These are phyloP conservation scores for Crematogaster levior DNA, from an alignment of 2,888 invertebrate species.

Conservation along the genomic window DNA sequence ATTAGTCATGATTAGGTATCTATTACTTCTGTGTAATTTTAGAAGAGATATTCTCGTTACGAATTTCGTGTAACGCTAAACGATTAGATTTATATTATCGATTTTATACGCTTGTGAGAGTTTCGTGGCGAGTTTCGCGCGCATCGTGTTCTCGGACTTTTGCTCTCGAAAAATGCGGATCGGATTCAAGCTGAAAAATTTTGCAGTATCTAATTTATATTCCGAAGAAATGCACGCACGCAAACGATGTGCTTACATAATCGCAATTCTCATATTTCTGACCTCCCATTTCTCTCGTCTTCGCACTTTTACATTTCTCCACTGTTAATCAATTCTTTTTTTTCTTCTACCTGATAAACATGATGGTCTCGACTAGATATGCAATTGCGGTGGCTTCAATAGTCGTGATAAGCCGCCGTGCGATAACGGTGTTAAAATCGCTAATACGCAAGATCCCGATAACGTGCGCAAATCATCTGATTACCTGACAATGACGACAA, in stretches of 20 bases:
- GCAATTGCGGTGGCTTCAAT: background rate
- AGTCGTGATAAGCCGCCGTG: background rate
- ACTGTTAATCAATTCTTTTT: background rate
- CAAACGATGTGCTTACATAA: background rate
- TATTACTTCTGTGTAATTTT: slow-evolving; percentile 1
- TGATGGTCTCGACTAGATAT: background rate
- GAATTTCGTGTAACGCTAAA: slow-evolving; percentile 8
- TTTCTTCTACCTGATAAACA: background rate
- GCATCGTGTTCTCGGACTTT: background rate
- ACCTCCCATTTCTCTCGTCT: background rate
- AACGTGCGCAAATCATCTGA: background rate
- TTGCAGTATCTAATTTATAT: background rate
- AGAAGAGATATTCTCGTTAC: background rate
- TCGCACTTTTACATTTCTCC: background rate
- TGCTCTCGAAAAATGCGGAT: background rate
- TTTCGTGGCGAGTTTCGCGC: no score
- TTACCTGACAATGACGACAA: background rate
- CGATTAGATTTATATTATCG: slow-evolving; percentile 24
- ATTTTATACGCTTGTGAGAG: background rate
- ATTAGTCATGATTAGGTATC: slow-evolving; percentile 1
- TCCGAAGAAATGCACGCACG: background rate
- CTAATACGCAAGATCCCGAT: background rate
- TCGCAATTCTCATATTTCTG: background rate
- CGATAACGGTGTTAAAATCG: background rate
- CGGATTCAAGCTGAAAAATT: background rate